Evolutionary conservation across 1,140 invertebrate genomes (phyloP).

Genomic region (Drosophila pandora): DNA sequence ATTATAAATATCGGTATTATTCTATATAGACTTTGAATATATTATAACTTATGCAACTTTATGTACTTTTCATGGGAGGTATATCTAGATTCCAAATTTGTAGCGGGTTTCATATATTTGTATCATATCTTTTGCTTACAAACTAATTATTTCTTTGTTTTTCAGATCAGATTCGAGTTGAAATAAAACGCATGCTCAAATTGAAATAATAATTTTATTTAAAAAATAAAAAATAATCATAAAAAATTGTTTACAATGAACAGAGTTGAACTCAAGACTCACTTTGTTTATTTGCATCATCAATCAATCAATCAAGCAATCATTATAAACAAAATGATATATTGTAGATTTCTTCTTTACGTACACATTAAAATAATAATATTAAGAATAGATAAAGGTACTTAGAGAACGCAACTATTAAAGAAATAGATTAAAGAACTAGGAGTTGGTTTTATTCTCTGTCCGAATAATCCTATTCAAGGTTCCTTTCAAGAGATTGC

Average conservation of each 20-base stretch:
- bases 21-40: constrained; percentile 72
- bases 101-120: constrained; percentile 80
- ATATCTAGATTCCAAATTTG: constrained; percentile 82
- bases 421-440: constrained; percentile 71
- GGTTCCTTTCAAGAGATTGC: constrained; percentile 72
- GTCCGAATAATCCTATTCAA: constrained; percentile 43
- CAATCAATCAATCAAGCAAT: constrained; percentile 38
- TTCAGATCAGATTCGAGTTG: background rate
- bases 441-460: constrained; percentile 66
- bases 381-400: constrained; percentile 75
- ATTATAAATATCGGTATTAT: constrained; percentile 48
- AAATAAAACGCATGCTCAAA: constrained; percentile 73
- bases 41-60: constrained; percentile 59
- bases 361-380: constrained; percentile 61
- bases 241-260: constrained; percentile 81
- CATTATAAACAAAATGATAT: constrained; percentile 64
- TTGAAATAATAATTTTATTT: constrained; percentile 83
- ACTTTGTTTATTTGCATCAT: constrained; percentile 57
- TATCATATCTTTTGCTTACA: constrained; percentile 44
- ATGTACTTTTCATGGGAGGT: constrained; percentile 71
- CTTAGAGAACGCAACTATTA: constrained; percentile 79
- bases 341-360: constrained; percentile 54
- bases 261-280: constrained; percentile 80
- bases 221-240: constrained; percentile 80
- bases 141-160: constrained; percentile 8